Evolutionary conservation across 2,888 invertebrate species (phyloP), one percentile per base, ranked within the genome.

Genomic region (Halocaridina rubra): DNA sequence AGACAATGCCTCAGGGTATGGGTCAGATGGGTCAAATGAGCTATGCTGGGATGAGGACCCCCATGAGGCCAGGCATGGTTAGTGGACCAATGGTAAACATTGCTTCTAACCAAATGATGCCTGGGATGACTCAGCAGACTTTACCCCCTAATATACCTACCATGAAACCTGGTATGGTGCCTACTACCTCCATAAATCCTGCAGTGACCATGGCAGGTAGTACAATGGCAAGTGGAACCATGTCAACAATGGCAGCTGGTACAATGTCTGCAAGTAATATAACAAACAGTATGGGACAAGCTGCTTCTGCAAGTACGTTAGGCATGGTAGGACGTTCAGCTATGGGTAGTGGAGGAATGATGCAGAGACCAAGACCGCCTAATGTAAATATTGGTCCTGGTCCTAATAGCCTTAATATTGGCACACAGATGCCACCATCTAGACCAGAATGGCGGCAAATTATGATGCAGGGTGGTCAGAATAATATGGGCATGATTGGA

Each of bases 361-460:
- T 86, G 57, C 86, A 86, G 79, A 61, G 86, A 22, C 74, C 86
- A 2, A 53, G 86, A 39, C 81, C 86, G 10, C 86, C 86, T 24
- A 86, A 86, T 53, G 80, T 86, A 33, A 86, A 82, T 57, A 86
- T 86, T 16, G 85, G 85, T 4, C 76, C 81, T 8, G 78, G 85
- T 13, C 87, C 87, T 8, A 79, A 81, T 19, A 81, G 84, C 22
- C 79, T 85, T 27, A 84, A 84, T 22, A 85, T 87, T 30, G 71
- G 85, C 27, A 82, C 87, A 2, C 87, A 87, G 80, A 87, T 87
- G 85, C 87, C 85, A 0, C 80, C 87, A 5, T 82, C 85, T 2
- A 77, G 87, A 39, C 81, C 87, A 16, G 87, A 87, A 57, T 87
- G 87, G 87, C 80, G 87, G 61, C 84, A 87, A 53, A 87, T 87